These are phyloP conservation scores for Catharus ustulatus DNA, from an alignment of 2,797 vertebrate species.

Conservation along the genomic window DNA sequence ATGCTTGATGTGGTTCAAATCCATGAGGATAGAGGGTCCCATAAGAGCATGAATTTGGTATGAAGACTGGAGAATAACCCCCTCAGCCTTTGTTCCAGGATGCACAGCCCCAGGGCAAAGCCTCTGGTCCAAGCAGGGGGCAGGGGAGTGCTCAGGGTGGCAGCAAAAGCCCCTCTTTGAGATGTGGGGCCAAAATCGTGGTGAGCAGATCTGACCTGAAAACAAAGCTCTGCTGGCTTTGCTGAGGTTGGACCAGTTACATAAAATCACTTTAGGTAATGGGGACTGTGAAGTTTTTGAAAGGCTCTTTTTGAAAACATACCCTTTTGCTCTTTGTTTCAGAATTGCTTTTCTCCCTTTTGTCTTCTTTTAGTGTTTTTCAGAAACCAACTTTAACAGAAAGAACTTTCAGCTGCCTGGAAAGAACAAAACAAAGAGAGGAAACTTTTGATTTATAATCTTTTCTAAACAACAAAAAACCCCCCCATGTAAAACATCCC, in stretches of 20 bases:
- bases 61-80: neutral
- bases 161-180: neutral
- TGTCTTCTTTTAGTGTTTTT: neutral
- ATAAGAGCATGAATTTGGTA: neutral
- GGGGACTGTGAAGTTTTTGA: neutral
- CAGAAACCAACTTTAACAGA: neutral
- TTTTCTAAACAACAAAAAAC: neutral
- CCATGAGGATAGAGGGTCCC: neutral
- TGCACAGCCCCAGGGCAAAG: neutral
- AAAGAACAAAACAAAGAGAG: neutral
- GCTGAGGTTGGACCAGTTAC: neutral
- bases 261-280: neutral
- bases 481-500: neutral
- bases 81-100: neutral
- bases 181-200: neutral
- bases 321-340: neutral
- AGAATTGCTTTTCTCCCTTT: neutral
- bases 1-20: neutral
- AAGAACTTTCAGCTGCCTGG: neutral
- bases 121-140: neutral
- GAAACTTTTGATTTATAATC: neutral
- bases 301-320: neutral
- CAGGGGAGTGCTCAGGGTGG: neutral
- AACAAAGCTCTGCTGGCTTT: neutral
- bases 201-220: neutral